These are phyloP conservation scores for Limnephilus rhombicus DNA, from an alignment of 2,888 invertebrate genomes.

Conservation along the genomic window DNA sequence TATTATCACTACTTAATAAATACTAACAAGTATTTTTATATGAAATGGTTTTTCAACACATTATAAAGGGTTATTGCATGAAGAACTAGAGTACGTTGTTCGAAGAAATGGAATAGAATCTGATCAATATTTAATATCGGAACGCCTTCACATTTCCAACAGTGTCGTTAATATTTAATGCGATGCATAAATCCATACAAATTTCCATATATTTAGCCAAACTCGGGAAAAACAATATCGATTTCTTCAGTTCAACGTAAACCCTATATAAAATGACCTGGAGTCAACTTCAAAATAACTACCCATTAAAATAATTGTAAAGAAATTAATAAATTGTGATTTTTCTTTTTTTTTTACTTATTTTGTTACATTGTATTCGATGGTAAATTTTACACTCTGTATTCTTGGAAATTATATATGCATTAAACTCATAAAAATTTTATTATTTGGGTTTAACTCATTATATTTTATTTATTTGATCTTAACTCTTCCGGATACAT, in stretches of 20 bases:
- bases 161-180: neutral
- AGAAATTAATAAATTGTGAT: no score
- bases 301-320: no score
- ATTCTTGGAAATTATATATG: neutral
- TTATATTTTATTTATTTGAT: no score
- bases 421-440: neutral
- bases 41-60: neutral
- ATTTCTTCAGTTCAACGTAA: neutral
- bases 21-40: neutral
- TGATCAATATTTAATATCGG: neutral
- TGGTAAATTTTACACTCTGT: neutral
- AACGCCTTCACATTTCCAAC: neutral
- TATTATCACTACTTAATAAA: neutral
- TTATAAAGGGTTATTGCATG: neutral
- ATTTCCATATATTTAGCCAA: neutral
- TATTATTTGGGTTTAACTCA: no score
- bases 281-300: no score
- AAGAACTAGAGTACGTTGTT: neutral
- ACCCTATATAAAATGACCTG: neutral
- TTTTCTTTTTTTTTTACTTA: no score
- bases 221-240: neutral
- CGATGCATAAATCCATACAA: constrained; percentile 11
- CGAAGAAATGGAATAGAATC: neutral
- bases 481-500: no score
- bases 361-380: neutral